Base-by-base conservation (phyloP, 2,113 vertebrate genomes). In the Catagonus wagneri region DNA sequence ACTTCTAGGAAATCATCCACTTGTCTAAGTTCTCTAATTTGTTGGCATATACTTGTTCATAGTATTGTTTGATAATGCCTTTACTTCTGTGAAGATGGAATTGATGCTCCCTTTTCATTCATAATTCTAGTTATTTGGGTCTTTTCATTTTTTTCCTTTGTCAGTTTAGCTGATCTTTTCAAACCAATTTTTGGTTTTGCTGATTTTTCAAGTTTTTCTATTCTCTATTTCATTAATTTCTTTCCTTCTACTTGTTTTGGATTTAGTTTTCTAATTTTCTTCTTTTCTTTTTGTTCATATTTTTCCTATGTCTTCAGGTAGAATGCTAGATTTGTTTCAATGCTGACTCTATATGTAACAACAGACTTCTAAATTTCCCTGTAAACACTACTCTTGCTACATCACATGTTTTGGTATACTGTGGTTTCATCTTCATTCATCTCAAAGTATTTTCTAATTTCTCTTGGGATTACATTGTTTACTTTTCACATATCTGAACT, bases 121-220 rank as follows among this genome's bases (percentile, higher is more conserved):
- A 80, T 80, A 61, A 88, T 71, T 80, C 54, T 80, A 93, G 39
- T 88, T 86, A 69, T 29, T n/a, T 93, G 72, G 34, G 32, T 86
- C 52, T 60, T 93, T 36, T 69, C 34, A 56, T 6, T 34, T 16
- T 44, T 50, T 58, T 23, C 54, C 22, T 52, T 71, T 36, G 39
- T 81, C n/a, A 54, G 92, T 88, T 32, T 76, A 85, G 50, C 60
- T 76, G 66, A 76, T 88, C 63, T 88, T 88, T 88, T 79, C 44
- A 63, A 80, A 88, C 16, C 19, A 71, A 36, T 25, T 72, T 88
- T 72, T 4, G 32, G 54, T 90, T 69, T 75, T 52, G 17, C 32
- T 83, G 44, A 39, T 29, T 83, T 93, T 81, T 56, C 52, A 56
- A 58, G 16, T 54, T 94, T 66, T 75, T 50, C 34, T 66, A 58